These are phyloP conservation scores for Drosophila pandora DNA, from an alignment of 1,140 invertebrate genomes.

Conservation along the genomic window DNA sequence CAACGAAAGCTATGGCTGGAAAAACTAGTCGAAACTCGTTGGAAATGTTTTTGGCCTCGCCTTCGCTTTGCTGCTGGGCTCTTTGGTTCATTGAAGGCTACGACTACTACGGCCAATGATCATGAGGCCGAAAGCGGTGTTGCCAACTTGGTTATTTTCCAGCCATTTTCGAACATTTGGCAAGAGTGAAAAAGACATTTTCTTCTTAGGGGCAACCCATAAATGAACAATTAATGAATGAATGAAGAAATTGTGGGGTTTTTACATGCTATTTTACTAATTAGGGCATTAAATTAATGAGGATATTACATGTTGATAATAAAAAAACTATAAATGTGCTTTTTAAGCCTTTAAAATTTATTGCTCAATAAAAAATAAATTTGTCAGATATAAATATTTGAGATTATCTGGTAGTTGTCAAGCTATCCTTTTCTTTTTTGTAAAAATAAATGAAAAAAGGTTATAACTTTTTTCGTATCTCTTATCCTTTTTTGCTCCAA, in stretches of 20 bases:
- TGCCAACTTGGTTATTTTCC: neutral
- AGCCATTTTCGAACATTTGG: neutral
- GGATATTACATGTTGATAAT: neutral
- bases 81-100: constrained; percentile 50
- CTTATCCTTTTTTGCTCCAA: neutral
- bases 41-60: constrained; percentile 39
- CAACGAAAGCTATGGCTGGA: constrained; percentile 69
- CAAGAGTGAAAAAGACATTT: neutral
- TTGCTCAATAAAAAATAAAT: too few species aligned
- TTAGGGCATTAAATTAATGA: neutral
- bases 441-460: too few species aligned
- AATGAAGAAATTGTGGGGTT: neutral
- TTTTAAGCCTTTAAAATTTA: too few species aligned
- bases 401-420: too few species aligned
- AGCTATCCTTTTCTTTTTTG: too few species aligned
- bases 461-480: neutral
- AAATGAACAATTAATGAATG: neutral
- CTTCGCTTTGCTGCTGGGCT: constrained; percentile 31
- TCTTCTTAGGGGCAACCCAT: neutral
- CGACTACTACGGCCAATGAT: constrained; percentile 28
- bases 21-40: constrained; percentile 56
- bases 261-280: neutral
- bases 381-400: too few species aligned
- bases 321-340: too few species aligned
- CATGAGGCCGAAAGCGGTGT: constrained; percentile 16